Percentiles rank a stretch among this genome's conserved stretches.
Evolutionary conservation across 2,888 invertebrate species (phyloP).

Genomic region (Ochropleura leucogaster): DNA sequence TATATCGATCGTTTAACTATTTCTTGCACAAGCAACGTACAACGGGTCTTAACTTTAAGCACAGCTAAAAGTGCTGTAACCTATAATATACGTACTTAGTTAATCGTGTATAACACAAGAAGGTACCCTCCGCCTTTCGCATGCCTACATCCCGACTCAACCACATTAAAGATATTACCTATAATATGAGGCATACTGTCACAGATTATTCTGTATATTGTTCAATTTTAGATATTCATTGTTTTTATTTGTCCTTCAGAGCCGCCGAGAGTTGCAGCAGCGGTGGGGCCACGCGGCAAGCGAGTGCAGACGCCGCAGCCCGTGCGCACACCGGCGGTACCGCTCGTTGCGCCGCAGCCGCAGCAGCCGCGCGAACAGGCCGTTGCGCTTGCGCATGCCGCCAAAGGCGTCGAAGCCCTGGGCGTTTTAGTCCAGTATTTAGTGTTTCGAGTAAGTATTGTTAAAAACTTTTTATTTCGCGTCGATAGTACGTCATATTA

Average conservation of each 20-base stretch:
- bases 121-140: no score
- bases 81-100: not conserved
- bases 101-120: not conserved
- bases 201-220: not conserved
- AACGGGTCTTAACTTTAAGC: no score
- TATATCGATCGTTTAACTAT: constrained; percentile 11
- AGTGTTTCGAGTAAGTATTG: constrained; percentile 92
- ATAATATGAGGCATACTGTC: no score
- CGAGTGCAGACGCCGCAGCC: constrained; percentile 85
- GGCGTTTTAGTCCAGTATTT: constrained; percentile 96
- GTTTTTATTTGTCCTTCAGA: constrained; percentile 73
- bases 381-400: constrained; percentile 87
- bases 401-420: constrained; percentile 95
- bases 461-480: not conserved
- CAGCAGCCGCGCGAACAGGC: constrained; percentile 78
- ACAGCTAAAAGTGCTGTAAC: not conserved
- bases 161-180: no score
- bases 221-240: not conserved
- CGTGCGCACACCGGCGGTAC: constrained; percentile 76
- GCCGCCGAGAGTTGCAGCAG: constrained; percentile 84
- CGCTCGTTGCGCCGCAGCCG: constrained; percentile 65
- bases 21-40: constrained; percentile 7
- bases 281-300: constrained; percentile 85
- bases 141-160: no score
- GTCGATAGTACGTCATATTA: not conserved